Evolutionary conservation across 1,140 invertebrate species (phyloP), one percentile per base, ranked within the genome.

Genomic region (Lineus longissimus): DNA sequence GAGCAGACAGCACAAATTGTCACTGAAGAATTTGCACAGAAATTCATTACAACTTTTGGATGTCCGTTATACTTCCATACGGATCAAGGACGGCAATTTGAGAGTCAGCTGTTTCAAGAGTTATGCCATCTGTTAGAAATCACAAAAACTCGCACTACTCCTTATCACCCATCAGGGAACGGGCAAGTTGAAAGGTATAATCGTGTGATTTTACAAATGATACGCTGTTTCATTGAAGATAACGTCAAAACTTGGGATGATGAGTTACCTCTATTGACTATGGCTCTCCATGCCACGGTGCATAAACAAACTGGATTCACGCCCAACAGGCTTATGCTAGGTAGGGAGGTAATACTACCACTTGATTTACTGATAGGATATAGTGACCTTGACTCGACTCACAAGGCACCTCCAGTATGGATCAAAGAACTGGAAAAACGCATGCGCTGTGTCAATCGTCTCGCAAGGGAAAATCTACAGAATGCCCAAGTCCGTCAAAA

Each of bases 111-210:
- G 30, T 60, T 67, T n/a, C 9, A 19, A 51, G 19, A 27, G 9
- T 15, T 67, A 1, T 67, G 65, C 60, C 6, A 62, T 22, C 4
- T 55, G 2, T 29, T 70, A 0, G 36, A 67, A 17, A 65, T 69
- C 23, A 17, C 23, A 17, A 65, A 69, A 45, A 54, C 62, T 1
- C 41, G 66, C 9, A 69, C 70, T 23, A 67, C 70, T 6, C 70
- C 67, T 4, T 68, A 67, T 30, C 61, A 60, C 15, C 64, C 67
- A 2, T 25, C 47, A 30, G 63, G 61, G 13, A 71, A 71, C 54
- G 70, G 70, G n/a, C 67, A 67, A 30, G 61, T 65, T 11, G 66
- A 70, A 43, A n/a, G 66, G 4, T 63, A 27, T n/a, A 70, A 67
- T 33, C n/a, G 63, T 6, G 62, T 36, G 7, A 19, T 62, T 7